Evolutionary conservation across 1,140 invertebrate species (phyloP).

Genomic region (Protaetia brevitarsis): DNA sequence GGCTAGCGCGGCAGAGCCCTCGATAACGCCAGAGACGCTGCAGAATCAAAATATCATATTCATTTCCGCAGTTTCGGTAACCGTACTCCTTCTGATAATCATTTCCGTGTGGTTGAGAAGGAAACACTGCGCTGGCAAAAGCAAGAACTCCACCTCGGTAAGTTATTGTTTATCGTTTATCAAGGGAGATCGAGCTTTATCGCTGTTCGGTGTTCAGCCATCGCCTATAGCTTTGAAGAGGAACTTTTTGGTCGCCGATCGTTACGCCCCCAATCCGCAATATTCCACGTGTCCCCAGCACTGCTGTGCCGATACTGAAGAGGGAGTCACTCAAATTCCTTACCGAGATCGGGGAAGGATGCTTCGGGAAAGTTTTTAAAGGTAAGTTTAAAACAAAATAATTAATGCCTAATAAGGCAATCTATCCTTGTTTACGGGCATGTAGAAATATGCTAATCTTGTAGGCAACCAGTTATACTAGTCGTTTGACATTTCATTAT

Average conservation of each 20-base stretch:
- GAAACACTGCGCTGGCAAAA: background rate
- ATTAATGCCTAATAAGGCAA: too few species aligned
- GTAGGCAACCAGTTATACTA: too few species aligned
- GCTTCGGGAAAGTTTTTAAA: slow-evolving; percentile 87
- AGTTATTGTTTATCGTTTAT: background rate
- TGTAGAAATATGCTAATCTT: too few species aligned
- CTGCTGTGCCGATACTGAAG: slow-evolving; percentile 60
- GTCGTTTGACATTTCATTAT: too few species aligned
- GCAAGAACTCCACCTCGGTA: slow-evolving; percentile 26
- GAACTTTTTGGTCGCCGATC: slow-evolving; percentile 63
- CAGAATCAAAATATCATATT: background rate
- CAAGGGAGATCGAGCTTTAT: too few species aligned
- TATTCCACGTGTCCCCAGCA: slow-evolving; percentile 59
- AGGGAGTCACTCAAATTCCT: slow-evolving; percentile 65
- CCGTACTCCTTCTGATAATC: slow-evolving; percentile 11
- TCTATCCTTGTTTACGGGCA: too few species aligned
- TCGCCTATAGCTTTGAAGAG: slow-evolving; percentile 58
- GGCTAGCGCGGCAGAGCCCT: background rate
- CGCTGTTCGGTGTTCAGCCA: slow-evolving; percentile 45
- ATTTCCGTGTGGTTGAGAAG: background rate
- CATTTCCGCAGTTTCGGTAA: background rate
- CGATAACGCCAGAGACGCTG: background rate
- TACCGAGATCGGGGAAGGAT: slow-evolving; percentile 83
- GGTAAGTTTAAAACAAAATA: too few species aligned
- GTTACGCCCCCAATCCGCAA: slow-evolving; percentile 74